Evolutionary conservation across 2,113 vertebrate species (phyloP), one percentile per base, ranked within the genome.

Genomic region (Podarcis cretensis): DNA sequence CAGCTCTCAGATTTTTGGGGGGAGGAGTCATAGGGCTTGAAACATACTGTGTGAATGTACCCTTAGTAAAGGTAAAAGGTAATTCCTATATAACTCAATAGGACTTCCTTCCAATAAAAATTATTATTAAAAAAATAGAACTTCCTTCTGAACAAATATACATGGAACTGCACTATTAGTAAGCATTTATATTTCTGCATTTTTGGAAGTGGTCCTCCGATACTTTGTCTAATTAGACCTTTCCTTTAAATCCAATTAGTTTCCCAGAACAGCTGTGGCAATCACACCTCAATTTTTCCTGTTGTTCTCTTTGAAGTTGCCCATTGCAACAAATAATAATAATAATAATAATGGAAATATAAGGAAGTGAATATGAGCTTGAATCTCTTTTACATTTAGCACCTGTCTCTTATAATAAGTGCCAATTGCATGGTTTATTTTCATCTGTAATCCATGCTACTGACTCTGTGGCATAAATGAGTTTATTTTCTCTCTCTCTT

Each of bases 241-340:
- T 54, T 54, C 48, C 48, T 54, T 54, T 54, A 54, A 54, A 54
- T 54, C 48, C 48, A 54, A 3, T 54, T 54, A 27, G 3, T 13
- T 63, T 76, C 30, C 25, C 14, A 8, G 1, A 23, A 57, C 14
- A 83, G 0, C 2, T 59, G 25, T 0, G 3, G 8, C 20, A 5
- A 27, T n/a, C 13, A 40, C 40, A 73, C 9, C 6, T 6, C 79
- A 2, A 0, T 43, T 35, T 81, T 81, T 87, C 32, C 13, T 43
- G 59, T 63, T 63, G 59, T 63, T 63, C 5, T 63, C 16, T 63
- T 63, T 63, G 59, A 63, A 5, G 59, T 63, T 63, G 59, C 59
- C 59, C 18, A 20, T 20, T 63, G 8, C 30, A 57, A 82, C n/a
- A 32, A 75, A 32, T 54, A 37, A 59, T 25, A 43, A 63, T 25